Evolutionary conservation across 2,113 vertebrate species (phyloP), one percentile per base, ranked within the genome.

Genomic region (Nyctereutes procyonoides): DNA sequence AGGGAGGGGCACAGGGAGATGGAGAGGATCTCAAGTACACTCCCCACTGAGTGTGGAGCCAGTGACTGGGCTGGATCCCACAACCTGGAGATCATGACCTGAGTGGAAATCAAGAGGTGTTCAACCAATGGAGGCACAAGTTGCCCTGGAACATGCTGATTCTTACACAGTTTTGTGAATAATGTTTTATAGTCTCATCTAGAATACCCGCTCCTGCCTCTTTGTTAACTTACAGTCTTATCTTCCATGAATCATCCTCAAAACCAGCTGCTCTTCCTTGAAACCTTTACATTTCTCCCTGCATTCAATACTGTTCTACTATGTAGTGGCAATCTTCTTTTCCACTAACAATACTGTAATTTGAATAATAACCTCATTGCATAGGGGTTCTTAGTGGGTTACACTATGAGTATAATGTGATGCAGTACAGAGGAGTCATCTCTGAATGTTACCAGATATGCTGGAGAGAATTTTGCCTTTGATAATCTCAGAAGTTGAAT

Each of bases 401-500:
- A 65, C 92, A 83, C 88, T 38, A 63, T 65, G 35, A 73, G 43
- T 80, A 15, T 83, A 88, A 89, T 22, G 35, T 63, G 14, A 16
- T 65, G 14, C 48, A 67, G 14, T 60, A 69, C 20, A 90, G 43
- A 35, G 53, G 22, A 63, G 19, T 48, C 55, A n/a, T 76, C 38
- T 96, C 71, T 92, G 58, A 91, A 28, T 74, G n/a, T 85, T 8
- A 60, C 28, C 51, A 77, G 28, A 22, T 19, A 53, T n/a, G 24
- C 9, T 43, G 2, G 30, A 96, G 51, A 76, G 32, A 97, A 86
- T 74, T 90, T 76, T 51, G 51, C 35, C 76, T 69, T 90, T 88
- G 60, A n/a, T 63, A 65, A 88, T 83, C 17, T 58, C 35, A n/a
- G 80, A 82, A 81, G 19, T 56, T 92, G 79, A 83, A 92, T 92